A percentile compares a stretch with the other conserved stretches of the same genome.
Conservation (phyloP, 1,140 invertebrate genomes). For the Liolophura sinensis region DNA sequence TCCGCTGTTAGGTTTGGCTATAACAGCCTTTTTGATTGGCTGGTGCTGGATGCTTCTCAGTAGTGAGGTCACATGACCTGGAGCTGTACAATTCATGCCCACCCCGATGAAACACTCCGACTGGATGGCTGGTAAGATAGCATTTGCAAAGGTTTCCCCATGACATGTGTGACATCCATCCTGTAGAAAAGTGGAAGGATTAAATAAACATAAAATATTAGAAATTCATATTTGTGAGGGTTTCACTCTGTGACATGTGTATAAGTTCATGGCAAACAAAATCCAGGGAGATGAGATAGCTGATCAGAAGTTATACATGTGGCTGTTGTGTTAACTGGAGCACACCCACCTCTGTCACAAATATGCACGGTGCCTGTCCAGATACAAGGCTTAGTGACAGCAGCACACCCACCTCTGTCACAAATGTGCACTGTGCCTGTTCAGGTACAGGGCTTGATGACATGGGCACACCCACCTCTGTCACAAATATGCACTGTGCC, state of each 20-base stretch:
- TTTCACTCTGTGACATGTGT: neutral
- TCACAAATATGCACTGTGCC: too few relatives aligned
- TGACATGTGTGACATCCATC: conserved; percentile 48
- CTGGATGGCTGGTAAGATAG: conserved; percentile 62
- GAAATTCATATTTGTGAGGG: neutral
- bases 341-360: too few relatives aligned
- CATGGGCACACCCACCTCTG: too few relatives aligned
- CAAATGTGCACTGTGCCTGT: too few relatives aligned
- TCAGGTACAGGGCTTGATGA: too few relatives aligned
- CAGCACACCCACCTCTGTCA: too few relatives aligned
- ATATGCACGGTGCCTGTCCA: too few relatives aligned
- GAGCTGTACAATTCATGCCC: conserved; percentile 84
- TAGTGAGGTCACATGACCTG: conserved; percentile 64
- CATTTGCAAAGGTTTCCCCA: conserved; percentile 73
- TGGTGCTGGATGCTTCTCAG: conserved; percentile 49
- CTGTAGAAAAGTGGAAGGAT: conserved; percentile 19
- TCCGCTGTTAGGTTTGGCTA: conserved; percentile 77
- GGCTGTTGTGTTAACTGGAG: too few relatives aligned
- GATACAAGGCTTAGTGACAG: too few relatives aligned
- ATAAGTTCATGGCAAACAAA: too few relatives aligned
- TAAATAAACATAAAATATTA: neutral
- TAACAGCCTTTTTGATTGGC: conserved; percentile 45
- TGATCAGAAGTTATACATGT: too few relatives aligned
- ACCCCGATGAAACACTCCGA: conserved; percentile 75
- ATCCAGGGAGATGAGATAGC: too few relatives aligned